phyloP scores from a whole-genome alignment of 2,888 invertebrate species.

The Pelosia muscerda region DNA sequence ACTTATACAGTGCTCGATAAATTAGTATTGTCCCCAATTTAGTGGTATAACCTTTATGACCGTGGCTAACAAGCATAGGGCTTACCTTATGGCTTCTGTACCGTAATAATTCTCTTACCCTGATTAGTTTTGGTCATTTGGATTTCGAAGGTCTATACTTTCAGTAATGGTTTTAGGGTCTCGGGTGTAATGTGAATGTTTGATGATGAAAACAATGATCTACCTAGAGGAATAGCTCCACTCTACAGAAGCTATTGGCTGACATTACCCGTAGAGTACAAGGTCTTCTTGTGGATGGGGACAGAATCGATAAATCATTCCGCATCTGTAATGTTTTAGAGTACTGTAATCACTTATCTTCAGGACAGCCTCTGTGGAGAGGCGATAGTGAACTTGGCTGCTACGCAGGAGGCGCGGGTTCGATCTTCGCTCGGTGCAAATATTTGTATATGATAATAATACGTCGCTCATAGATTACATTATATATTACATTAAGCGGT shows the following conservation, averaged over 20 bases:
- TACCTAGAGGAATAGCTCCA: neutral
- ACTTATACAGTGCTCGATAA: conserved; percentile 7
- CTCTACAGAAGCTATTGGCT: neutral
- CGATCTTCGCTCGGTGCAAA: no score
- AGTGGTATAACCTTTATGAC: conserved; percentile 10
- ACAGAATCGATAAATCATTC: neutral
- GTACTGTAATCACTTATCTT: neutral
- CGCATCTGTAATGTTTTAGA: neutral
- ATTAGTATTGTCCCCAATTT: conserved; percentile 13
- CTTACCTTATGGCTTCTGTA: conserved; percentile 3
- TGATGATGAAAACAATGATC: neutral
- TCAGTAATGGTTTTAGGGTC: neutral
- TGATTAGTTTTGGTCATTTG: conserved; percentile 3
- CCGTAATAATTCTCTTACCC: conserved; percentile 18
- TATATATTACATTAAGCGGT: no score
- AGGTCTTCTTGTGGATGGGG: neutral
- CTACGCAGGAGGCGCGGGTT: no score
- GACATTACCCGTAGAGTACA: neutral
- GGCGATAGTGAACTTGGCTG: no score
- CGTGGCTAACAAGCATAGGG: conserved; percentile 15
- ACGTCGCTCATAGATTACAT: no score
- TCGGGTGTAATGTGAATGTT: neutral
- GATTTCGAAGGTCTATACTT: conserved; percentile 15
- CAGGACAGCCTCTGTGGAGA: no score
- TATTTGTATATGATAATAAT: no score